Base-by-base conservation (phyloP, 2,113 vertebrate genomes). In the Corvus cornix region DNA sequence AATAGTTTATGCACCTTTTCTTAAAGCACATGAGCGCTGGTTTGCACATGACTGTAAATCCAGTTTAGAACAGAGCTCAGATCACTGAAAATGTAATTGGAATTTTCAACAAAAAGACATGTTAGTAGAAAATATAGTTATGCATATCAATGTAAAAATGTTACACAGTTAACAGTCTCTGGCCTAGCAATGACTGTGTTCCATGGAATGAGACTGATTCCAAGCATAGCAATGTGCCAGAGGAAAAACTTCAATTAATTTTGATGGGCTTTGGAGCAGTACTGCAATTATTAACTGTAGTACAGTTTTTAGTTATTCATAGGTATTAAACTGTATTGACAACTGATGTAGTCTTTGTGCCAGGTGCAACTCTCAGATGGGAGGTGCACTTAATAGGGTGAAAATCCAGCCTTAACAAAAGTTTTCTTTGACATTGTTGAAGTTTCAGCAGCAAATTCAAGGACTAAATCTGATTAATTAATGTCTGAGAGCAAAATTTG, bases 11-110 rank as follows among this genome's bases (percentile, higher is more conserved):
- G 33, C 66, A 82, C 75, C 86, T 97, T 94, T 73, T 88, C 17
- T 87, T 85, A 62, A 92, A 97, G 79, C 91, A 87, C 56, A 48
- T 84, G 97, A 97, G 97, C 93, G 94, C 95, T 98, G 97, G 90
- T 94, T 97, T 97, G 97, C 95, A 97, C 35, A 19, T 72, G 62
- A 97, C 73, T 91, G 91, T 79, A 92, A 92, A 96, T 84, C 83
- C 93, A 83, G 70, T 74, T 96, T 85, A 75, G 55, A 87, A 53
- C 63, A 58, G 63, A 90, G 48, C 79, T 95, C 39, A 64, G 68
- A 55, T 84, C 44, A 37, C 43, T 83, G 67, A 64, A 51, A 53
- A 46, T 70, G n/a, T 80, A 83, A 81, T 18, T 72, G 87, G 59
- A 79, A 39, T 68, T 37, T 78, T 23, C 51, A 84, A 24, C 46